Conservation (phyloP, 2,797 vertebrate genomes). For the Odontamblyopus lacepedii region DNA sequence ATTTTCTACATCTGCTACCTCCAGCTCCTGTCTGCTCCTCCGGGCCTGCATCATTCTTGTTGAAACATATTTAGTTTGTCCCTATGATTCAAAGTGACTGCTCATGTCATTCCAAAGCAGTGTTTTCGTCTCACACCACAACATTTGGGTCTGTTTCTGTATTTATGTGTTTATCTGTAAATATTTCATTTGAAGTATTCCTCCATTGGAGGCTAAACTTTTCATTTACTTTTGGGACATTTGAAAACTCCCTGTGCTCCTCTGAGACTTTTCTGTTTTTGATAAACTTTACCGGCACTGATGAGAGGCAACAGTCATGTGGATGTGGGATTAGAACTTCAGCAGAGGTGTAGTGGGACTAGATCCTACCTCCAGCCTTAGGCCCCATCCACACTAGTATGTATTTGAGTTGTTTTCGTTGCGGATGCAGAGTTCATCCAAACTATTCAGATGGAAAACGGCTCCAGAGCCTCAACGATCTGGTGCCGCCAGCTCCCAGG, state of each 20-base stretch:
- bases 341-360: neutral
- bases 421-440: no score
- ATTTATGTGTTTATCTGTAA: conserved; percentile 4
- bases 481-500: no score
- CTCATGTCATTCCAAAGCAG: neutral
- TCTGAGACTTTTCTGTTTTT: neutral
- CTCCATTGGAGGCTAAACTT: neutral
- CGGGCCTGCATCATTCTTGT: neutral
- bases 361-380: neutral
- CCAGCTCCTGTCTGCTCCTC: neutral
- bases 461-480: no score
- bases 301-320: conserved; percentile 19
- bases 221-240: neutral
- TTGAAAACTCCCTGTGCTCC: conserved; percentile 4
- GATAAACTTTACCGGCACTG: neutral
- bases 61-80: neutral
- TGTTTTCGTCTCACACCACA: neutral
- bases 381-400: no score
- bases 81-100: neutral
- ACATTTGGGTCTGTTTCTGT: neutral
- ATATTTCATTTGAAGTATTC: neutral
- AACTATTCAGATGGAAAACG: no score
- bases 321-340: neutral
- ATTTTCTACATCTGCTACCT: no score
- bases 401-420: no score